A percentile compares a stretch with the other conserved stretches of the same genome.
Evolutionary conservation across 2,797 vertebrate species (phyloP).

Genomic region (Brachyrhaphis roseni): DNA sequence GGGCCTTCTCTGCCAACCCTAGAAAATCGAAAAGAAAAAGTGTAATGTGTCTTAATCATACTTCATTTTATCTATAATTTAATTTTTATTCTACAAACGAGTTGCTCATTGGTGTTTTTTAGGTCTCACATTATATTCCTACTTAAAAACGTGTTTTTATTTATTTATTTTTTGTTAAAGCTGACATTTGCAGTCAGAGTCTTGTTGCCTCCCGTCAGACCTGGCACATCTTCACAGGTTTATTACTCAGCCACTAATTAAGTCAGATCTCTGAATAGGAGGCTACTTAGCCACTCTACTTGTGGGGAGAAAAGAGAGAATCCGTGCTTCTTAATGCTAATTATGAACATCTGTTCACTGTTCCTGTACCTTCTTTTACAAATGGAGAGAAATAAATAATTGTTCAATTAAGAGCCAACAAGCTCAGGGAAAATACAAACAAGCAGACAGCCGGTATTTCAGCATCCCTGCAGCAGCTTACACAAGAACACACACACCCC

Average conservation of each 20-base stretch:
- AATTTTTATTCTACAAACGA: no score
- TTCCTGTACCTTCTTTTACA: constrained; percentile 50
- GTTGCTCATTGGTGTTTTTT: no score
- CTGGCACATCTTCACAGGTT: neutral
- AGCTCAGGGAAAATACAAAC: constrained; percentile 46
- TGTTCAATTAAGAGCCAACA: constrained; percentile 41
- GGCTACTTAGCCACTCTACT: constrained; percentile 24
- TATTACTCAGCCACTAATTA: constrained; percentile 30
- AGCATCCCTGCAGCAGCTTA: constrained; percentile 24
- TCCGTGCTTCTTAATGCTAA: constrained; percentile 51
- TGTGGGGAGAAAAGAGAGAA: neutral
- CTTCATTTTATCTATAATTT: no score
- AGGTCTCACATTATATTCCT: no score
- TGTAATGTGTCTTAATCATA: no score
- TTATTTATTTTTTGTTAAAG: no score
- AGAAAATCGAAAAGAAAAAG: no score
- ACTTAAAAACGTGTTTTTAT: no score
- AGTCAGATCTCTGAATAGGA: constrained; percentile 37
- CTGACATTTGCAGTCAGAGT: neutral
- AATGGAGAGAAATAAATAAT: constrained; percentile 33
- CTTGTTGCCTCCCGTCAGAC: neutral
- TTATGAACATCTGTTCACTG: constrained; percentile 68
- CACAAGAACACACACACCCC: neutral
- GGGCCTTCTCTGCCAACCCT: no score
- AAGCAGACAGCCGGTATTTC: constrained; percentile 55